Percentiles rank a stretch among this genome's conserved stretches.
Conservation (phyloP, 2,797 vertebrate species). For the Sphenodon punctatus region DNA sequence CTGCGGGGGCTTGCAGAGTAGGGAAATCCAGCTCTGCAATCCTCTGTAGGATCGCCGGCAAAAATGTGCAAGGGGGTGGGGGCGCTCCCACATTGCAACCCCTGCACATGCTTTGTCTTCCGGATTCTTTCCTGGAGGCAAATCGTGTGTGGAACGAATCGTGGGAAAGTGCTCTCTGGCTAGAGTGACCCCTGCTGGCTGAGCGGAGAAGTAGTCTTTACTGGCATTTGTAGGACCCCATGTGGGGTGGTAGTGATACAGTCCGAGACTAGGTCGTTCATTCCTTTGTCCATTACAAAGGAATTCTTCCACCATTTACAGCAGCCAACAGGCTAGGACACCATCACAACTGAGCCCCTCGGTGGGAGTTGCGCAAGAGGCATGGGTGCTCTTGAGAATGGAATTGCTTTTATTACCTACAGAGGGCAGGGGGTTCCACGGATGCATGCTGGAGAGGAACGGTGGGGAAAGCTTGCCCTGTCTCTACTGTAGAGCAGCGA, state of each 20-base stretch:
- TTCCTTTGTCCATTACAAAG: not conserved
- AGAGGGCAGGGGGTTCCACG: not conserved
- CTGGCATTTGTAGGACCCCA: not conserved
- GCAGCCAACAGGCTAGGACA: not conserved
- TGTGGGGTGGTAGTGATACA: not conserved
- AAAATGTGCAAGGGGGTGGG: too few relatives aligned
- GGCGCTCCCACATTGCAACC: too few relatives aligned
- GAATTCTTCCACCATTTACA: not conserved
- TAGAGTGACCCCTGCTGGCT: not conserved
- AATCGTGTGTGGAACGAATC: too few relatives aligned
- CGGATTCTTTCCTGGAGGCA: too few relatives aligned
- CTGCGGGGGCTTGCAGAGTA: too few relatives aligned
- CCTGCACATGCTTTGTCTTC: too few relatives aligned
- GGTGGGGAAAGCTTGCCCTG: not conserved
- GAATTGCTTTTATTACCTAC: not conserved
- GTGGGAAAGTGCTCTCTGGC: too few relatives aligned
- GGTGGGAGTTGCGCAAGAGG: not conserved
- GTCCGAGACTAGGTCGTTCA: not conserved
- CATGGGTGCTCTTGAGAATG: accelerated
- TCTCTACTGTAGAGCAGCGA: not conserved
- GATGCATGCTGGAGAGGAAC: not conserved
- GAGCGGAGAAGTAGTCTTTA: not conserved
- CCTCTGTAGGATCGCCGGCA: too few relatives aligned
- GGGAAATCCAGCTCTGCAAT: too few relatives aligned
- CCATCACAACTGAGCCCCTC: not conserved